Evolutionary conservation across 2,113 vertebrate species (phyloP).

Genomic region (Myanophis thanlyinensis): DNA sequence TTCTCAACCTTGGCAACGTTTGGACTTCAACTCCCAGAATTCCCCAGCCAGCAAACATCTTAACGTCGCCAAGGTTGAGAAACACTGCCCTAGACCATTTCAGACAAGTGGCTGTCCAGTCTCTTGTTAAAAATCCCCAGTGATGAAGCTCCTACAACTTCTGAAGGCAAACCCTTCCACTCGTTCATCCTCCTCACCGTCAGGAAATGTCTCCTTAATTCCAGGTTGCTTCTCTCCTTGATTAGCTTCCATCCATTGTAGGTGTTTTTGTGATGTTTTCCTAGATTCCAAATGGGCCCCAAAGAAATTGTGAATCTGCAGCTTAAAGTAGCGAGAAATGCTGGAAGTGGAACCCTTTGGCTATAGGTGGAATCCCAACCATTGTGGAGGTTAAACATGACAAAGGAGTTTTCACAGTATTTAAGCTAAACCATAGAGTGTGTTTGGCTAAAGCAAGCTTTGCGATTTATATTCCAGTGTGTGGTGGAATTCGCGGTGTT

Average conservation of each 20-base stretch:
- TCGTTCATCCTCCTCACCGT: no score
- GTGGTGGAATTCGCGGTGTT: not conserved
- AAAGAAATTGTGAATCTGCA: not conserved
- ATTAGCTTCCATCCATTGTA: no score
- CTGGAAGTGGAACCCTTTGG: not conserved
- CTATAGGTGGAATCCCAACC: not conserved
- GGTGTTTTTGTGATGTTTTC: not conserved
- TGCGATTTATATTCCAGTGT: not conserved
- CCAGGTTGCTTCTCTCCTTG: no score
- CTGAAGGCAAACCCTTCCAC: no score
- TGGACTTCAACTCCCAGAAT: no score
- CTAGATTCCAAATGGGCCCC: not conserved
- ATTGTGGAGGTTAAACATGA: not conserved
- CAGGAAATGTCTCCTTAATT: no score
- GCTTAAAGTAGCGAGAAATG: not conserved
- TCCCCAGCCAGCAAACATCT: no score
- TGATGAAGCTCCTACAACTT: not conserved
- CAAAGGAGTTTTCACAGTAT: not conserved
- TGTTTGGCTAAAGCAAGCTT: not conserved
- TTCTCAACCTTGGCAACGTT: no score
- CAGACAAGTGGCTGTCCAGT: no score
- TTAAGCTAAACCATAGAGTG: not conserved
- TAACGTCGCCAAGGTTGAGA: no score
- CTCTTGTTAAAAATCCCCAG: not conserved
- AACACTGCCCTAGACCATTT: no score